These are phyloP conservation scores for Bostrychus sinensis DNA, from an alignment of 2,113 vertebrate genomes.

Conservation along the genomic window DNA sequence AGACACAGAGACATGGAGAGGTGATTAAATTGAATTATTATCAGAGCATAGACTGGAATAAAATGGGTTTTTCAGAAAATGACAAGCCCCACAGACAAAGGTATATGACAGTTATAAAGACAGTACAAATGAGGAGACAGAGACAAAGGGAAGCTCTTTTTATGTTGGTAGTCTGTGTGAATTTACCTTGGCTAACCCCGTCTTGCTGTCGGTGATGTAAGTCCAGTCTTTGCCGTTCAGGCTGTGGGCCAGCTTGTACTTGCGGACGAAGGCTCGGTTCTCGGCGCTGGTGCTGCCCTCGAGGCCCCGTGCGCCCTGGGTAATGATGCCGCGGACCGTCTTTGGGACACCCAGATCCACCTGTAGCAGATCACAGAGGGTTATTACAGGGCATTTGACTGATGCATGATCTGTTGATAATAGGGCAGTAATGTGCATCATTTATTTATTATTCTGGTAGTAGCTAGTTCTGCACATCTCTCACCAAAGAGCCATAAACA, in stretches of 20 bases:
- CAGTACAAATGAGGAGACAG: constrained; percentile 45
- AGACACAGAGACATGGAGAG: constrained; percentile 24
- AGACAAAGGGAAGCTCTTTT: constrained; percentile 10
- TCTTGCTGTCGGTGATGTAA: constrained; percentile 88
- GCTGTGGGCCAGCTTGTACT: constrained; percentile 95
- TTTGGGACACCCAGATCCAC: constrained; percentile 89
- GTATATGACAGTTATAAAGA: constrained; percentile 53
- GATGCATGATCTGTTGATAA: not conserved
- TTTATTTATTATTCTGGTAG: too few species aligned
- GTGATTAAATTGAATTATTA: constrained; percentile 73
- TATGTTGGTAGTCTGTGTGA: not conserved
- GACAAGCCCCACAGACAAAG: constrained; percentile 22
- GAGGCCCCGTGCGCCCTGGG: constrained; percentile 93
- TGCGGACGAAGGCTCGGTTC: constrained; percentile 93
- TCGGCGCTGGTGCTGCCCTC: constrained; percentile 88
- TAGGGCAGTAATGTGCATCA: not conserved
- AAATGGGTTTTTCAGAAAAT: constrained; percentile 42
- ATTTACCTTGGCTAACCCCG: constrained; percentile 89
- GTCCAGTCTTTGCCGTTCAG: constrained; percentile 93
- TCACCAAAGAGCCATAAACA: too few species aligned
- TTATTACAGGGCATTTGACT: not conserved
- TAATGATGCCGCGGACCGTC: constrained; percentile 90
- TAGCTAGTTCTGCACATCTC: too few species aligned
- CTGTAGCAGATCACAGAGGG: constrained; percentile 38
- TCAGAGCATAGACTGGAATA: constrained; percentile 48